Base-by-base conservation (phyloP, 2,113 vertebrate genomes). In the Heptranchias perlo region DNA sequence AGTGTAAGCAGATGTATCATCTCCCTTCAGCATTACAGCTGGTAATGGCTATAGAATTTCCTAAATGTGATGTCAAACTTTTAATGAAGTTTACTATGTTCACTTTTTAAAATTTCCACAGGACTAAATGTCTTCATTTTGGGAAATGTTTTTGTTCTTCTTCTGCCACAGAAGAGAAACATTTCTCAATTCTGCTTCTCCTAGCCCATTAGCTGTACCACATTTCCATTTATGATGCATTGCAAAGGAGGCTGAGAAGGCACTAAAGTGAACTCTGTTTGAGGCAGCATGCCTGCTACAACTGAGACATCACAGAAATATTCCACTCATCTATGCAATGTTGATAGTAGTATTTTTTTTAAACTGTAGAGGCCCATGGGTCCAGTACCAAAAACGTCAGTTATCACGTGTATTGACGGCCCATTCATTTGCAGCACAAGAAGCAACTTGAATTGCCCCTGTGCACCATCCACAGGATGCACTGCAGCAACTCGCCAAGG, bases 1-100 rank as follows among this genome's bases (percentile, higher is more conserved):
- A 47, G 64, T 35, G 62, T 47, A 69, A 95, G 94, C 65, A 95
- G 94, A 95, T 95, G 94, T 67, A 73, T 69, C 94, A 95, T 69
- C 94, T 52, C 73, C 39, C 65, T 73, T 69, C 65, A 95, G 14
- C 44, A 7, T 25, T 62, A 69, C 44, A 95, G 94, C 28, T 6
- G 39, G 25, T 49, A 95, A 69, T 95, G 44, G 65, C 47, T 69
- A 65, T 16, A 69, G 25, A 52, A 52, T 95, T 52, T 95, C 35
- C 13, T 73, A 64, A 93, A 64, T 95, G 94, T 13, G 13, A 69
- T 69, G 44, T 95, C 65, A 35, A 95, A 69, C 44, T 95, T 95
- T 95, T 69, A 69, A 69, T 67, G 44, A 47, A 25, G 47, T 67
- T 67, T 67, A 95, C 25, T 47, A 5, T 14, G 64, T 49, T 67